These are phyloP conservation scores for Pseudorhiza aurosa DNA, from an alignment of 30 jellyfish, hydroid and myxozoan species.

Conservation along the genomic window DNA sequence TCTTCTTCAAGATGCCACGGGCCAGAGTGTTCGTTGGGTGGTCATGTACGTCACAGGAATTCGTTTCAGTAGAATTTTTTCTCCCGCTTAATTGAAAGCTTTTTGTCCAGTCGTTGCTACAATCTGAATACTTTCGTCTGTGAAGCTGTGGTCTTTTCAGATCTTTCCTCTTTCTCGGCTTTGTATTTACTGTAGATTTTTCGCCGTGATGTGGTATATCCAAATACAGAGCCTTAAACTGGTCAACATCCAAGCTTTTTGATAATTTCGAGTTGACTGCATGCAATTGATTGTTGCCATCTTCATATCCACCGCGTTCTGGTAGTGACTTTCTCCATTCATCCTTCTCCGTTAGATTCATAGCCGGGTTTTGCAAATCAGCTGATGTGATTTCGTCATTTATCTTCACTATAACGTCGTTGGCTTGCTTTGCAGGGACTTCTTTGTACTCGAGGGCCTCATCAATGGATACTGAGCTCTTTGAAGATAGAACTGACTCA, in stretches of 20 bases:
- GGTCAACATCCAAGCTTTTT: conserved; percentile 26
- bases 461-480: background rate
- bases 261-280: conserved; percentile 9
- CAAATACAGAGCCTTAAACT: conserved; percentile 24
- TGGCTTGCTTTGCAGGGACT: background rate
- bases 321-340: background rate
- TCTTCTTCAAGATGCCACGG: background rate
- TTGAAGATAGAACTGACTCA: background rate
- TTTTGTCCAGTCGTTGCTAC: conserved; percentile 16
- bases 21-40: conserved; percentile 15
- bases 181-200: background rate
- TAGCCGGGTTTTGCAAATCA: background rate
- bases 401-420: conserved; percentile 18
- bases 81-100: background rate
- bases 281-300: background rate
- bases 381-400: conserved; percentile 5
- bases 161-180: background rate
- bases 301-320: background rate
- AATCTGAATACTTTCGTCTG: conserved; percentile 23
- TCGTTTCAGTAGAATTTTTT: background rate
- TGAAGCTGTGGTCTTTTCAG: background rate
- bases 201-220: conserved; percentile 17
- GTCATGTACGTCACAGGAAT: background rate
- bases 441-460: background rate
- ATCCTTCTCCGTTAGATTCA: background rate